These are phyloP conservation scores for Schizopygopsis pylzovi DNA, from an alignment of 2,797 vertebrate genomes.

Conservation along the genomic window DNA sequence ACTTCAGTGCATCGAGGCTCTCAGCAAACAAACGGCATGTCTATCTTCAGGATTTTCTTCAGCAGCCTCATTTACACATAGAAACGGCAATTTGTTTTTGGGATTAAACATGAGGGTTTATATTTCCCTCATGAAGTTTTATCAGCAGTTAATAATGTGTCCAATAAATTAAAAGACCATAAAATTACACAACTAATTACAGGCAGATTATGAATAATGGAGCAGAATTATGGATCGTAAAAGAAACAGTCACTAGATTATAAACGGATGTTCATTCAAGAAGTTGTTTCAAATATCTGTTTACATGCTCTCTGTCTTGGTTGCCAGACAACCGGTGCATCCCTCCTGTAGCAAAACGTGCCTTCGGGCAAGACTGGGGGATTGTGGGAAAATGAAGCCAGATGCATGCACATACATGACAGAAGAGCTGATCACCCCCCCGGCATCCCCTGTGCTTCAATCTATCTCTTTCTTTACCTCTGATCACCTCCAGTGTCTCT, in stretches of 20 bases:
- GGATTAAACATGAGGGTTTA: slow-evolving; percentile 27
- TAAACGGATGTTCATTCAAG: background rate
- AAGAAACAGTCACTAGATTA: background rate
- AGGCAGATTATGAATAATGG: background rate
- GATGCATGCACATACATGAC: slow-evolving; percentile 73
- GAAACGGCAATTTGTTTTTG: slow-evolving; percentile 22
- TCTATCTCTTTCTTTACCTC: slow-evolving; percentile 6
- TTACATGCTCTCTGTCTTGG: slow-evolving; percentile 51
- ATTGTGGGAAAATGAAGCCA: slow-evolving; percentile 75
- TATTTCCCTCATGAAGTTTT: slow-evolving; percentile 35
- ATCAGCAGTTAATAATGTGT: slow-evolving; percentile 33
- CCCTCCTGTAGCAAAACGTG: slow-evolving; percentile 76
- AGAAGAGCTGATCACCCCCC: slow-evolving; percentile 53
- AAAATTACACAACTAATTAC: slow-evolving; percentile 44
- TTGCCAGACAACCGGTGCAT: slow-evolving; percentile 73
- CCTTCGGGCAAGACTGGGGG: slow-evolving; percentile 64
- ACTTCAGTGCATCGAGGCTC: background rate
- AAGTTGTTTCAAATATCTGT: background rate
- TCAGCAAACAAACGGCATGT: background rate
- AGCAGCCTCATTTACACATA: background rate
- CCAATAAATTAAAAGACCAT: slow-evolving; percentile 32
- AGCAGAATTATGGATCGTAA: slow-evolving; percentile 5
- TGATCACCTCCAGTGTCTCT: slow-evolving; percentile 26
- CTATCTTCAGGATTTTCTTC: background rate
- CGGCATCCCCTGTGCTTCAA: slow-evolving; percentile 33